Conservation (phyloP, 2,113 vertebrate species). For the Dromiciops gliroides region DNA sequence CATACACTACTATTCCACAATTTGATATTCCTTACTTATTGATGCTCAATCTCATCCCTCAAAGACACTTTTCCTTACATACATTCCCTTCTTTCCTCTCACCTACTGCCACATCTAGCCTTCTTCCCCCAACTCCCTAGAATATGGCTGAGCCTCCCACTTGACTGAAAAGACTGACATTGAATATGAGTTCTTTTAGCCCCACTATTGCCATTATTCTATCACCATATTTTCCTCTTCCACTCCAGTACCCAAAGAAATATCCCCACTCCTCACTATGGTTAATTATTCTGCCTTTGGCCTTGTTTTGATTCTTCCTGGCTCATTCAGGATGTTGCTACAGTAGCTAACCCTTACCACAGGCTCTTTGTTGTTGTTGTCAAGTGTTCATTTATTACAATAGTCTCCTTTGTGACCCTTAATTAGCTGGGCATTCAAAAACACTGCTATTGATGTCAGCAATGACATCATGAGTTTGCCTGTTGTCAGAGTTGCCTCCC, state of each 20-base stretch:
- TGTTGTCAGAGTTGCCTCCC: slow-evolving; percentile 76
- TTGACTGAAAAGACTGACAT: not conserved
- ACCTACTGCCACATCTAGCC: not conserved
- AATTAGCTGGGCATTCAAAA: slow-evolving; percentile 80
- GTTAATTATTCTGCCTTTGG: not conserved
- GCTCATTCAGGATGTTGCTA: not conserved
- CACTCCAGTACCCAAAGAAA: not conserved
- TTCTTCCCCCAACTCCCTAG: not conserved
- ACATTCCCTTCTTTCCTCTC: not conserved
- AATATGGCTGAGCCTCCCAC: not conserved
- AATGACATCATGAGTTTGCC: not conserved
- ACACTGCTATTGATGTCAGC: slow-evolving; percentile 79
- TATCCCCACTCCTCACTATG: not conserved
- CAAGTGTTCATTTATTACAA: not conserved
- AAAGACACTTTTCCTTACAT: not conserved
- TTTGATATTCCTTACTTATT: not conserved
- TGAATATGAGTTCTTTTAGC: not conserved
- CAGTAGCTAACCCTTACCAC: not conserved
- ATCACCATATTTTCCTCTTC: not conserved
- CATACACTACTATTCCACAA: not conserved
- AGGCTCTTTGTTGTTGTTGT: not conserved
- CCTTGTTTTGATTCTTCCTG: not conserved
- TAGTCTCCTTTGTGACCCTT: slow-evolving; percentile 59
- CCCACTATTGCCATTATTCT: not conserved
- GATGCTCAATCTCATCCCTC: not conserved